A percentile compares a stretch with the other conserved stretches of the same genome.
These are phyloP conservation scores for Nomada ferruginata DNA, from an alignment of 2,888 invertebrate species.

Conservation along the genomic window DNA sequence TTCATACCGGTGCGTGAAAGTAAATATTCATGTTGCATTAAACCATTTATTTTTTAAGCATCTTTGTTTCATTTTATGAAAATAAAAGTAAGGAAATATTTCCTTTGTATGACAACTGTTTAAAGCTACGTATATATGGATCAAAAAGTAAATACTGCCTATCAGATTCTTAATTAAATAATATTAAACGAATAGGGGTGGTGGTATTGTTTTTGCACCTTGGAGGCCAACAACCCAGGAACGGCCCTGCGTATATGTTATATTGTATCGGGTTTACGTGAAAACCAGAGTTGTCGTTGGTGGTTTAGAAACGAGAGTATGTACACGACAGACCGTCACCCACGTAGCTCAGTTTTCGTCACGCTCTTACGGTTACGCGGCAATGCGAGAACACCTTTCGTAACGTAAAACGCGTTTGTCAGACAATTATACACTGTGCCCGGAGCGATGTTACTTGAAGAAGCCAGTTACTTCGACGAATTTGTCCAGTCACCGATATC, in stretches of 20 bases:
- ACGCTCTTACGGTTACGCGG: slow-evolving; percentile 74
- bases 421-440: slow-evolving; percentile 30
- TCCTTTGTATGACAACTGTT: too few relatives aligned
- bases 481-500: slow-evolving; percentile 36
- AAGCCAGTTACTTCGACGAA: slow-evolving; percentile 60
- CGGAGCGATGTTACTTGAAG: slow-evolving; percentile 43
- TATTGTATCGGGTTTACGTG: slow-evolving; percentile 14
- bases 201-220: neutral
- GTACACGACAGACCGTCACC: slow-evolving; percentile 39
- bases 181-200: too few relatives aligned
- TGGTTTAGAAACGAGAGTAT: slow-evolving; percentile 37
- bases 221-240: too few relatives aligned
- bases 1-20: too few relatives aligned
- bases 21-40: too few relatives aligned
- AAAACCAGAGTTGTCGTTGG: slow-evolving; percentile 29
- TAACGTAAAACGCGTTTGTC: slow-evolving; percentile 62
- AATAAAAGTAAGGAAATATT: too few relatives aligned
- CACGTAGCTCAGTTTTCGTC: slow-evolving; percentile 68
- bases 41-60: too few relatives aligned
- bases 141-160: too few relatives aligned
- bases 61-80: too few relatives aligned
- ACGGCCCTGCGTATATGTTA: neutral
- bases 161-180: too few relatives aligned
- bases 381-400: slow-evolving; percentile 70
- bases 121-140: too few relatives aligned